Base-by-base conservation (phyloP, 2,113 vertebrate species). In the Pipa parva region DNA sequence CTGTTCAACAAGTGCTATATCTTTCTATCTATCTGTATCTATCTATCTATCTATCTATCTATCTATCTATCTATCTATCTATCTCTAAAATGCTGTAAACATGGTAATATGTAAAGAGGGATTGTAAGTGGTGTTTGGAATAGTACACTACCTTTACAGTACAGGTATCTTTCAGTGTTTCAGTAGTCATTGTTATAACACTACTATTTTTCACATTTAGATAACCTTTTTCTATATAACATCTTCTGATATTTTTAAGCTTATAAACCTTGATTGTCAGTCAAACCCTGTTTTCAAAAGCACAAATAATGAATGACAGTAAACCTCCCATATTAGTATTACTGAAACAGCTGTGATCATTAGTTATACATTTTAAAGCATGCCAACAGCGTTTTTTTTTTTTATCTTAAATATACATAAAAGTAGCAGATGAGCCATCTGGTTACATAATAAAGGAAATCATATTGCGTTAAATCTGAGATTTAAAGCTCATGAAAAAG, bases 371-470 rank as follows among this genome's bases (percentile, higher is more conserved):
- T 48, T 36, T 33, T 42, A 36, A 8, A 36, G 63, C 22, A 49
- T n/a, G 12, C 7, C 42, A 66, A 46, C 52, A 49, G n/a, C n/a
- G n/a, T n/a, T n/a, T n/a, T 49, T 67, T 15, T 50, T 58, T 55
- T 57, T 67, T 48, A 67, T 58, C 26, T 58, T 26, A 59, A 67
- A 55, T 67, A 58, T 56, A 36, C 63, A 67, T 50, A 58, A 66
- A 58, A 55, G 20, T 58, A 36, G 57, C 48, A 36, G 22, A 56
- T 25, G 27, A 49, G 42, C 56, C 63, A 58, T 59, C 46, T 52
- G 57, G 24, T 28, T 50, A 12, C 29, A 68, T 68, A 59, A 27
- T 48, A n/a, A 49, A 37, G 33, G 28, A 59, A 59, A 59, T 68
- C 31, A 51, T 39, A 37, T 27, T 45, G n/a, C 21, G 39, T 20